Evolutionary conservation across 2,888 invertebrate species (phyloP).

Genomic region (Pelosia muscerda): DNA sequence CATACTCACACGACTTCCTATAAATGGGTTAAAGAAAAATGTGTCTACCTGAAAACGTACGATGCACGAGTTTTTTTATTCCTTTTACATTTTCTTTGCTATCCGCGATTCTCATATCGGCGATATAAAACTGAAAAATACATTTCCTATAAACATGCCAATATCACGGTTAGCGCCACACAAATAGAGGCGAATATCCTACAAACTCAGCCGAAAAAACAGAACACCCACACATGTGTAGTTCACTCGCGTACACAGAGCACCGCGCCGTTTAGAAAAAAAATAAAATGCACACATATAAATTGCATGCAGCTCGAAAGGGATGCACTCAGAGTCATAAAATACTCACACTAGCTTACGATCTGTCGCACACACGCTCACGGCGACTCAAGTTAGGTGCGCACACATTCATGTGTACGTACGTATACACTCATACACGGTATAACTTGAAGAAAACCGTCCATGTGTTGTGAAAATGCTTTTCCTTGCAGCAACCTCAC

Average conservation of each 20-base stretch:
- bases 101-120: constrained; percentile 87
- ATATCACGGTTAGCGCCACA: constrained; percentile 46
- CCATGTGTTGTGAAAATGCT: constrained; percentile 85
- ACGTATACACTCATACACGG: constrained; percentile 70
- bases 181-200: constrained; percentile 55
- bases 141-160: constrained; percentile 68
- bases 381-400: constrained; percentile 65
- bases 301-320: constrained; percentile 86
- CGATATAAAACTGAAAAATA: constrained; percentile 87
- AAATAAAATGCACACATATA: constrained; percentile 85
- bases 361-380: constrained; percentile 56
- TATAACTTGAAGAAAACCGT: constrained; percentile 77
- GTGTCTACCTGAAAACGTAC: constrained; percentile 87
- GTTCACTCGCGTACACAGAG: constrained; percentile 70
- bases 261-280: constrained; percentile 81
- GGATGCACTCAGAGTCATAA: constrained; percentile 87
- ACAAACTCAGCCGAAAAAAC: constrained; percentile 67
- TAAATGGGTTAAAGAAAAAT: constrained; percentile 87
- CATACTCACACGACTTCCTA: constrained; percentile 73
- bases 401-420: constrained; percentile 64
- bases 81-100: constrained; percentile 85
- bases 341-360: constrained; percentile 73
- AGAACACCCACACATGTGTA: constrained; percentile 76
- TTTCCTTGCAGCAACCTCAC: constrained; percentile 87
- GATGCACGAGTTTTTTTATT: constrained; percentile 85